These are phyloP conservation scores for Spea bombifrons DNA, from an alignment of 2,113 vertebrate species.

Conservation along the genomic window DNA sequence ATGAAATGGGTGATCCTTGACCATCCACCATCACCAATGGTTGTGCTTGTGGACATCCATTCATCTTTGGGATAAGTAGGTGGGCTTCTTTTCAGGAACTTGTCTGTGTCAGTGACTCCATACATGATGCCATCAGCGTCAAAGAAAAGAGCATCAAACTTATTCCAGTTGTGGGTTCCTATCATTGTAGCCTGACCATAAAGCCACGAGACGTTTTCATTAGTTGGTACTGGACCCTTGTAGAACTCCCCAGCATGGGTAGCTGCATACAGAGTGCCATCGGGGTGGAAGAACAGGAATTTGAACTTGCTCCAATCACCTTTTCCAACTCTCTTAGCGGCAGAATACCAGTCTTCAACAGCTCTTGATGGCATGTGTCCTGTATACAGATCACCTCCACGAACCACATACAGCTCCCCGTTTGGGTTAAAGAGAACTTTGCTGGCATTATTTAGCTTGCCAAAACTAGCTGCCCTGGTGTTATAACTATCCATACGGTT, in stretches of 20 bases:
- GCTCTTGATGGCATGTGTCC: not conserved
- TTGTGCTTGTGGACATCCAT: not conserved
- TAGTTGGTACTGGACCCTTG: constrained; percentile 1
- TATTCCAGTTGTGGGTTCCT: not conserved
- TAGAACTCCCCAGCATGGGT: not conserved
- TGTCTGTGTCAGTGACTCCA: not conserved
- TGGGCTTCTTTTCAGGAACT: not conserved
- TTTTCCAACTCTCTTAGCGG: not conserved
- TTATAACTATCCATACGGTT: not conserved
- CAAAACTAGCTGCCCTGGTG: not conserved
- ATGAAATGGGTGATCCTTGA: not conserved
- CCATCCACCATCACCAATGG: not conserved
- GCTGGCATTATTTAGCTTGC: not conserved
- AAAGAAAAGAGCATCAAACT: not conserved
- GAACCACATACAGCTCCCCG: not conserved
- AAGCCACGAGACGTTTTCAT: not conserved
- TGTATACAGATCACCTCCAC: not conserved
- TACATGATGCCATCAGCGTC: not conserved
- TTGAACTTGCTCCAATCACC: too few relatives aligned
- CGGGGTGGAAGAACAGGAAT: not conserved
- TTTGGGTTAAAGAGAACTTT: not conserved
- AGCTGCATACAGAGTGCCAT: not conserved
- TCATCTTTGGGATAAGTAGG: not conserved
- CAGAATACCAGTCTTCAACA: constrained; percentile 1
- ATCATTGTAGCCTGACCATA: not conserved